Evolutionary conservation across 2,113 vertebrate species (phyloP), one percentile per base, ranked within the genome.

Genomic region (Rhinichthys klamathensis): DNA sequence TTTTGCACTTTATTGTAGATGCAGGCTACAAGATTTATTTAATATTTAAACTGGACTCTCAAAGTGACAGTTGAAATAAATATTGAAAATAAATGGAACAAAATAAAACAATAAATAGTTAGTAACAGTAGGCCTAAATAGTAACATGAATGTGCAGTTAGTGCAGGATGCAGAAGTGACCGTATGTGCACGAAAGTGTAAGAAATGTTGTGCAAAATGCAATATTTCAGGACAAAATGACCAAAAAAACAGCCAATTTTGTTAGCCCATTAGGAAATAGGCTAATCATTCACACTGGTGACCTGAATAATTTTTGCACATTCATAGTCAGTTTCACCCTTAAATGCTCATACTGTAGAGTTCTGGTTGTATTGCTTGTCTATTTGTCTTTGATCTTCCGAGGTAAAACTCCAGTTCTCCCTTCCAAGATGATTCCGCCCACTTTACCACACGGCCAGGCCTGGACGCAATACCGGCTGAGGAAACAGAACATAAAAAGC

Each of bases 361-460:
- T 25, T 5, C 72, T 49, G 44, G 44, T 51, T 27, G 38, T 38
- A 70, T 75, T 51, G 44, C 73, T 27, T 30, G 49, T 92, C 95
- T 95, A 99, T 99, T 99, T 99, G 96, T 97, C 98, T 95, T 97
- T 99, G 93, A 99, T 99, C 91, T 99, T 99, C 93, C 97, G 93
- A 97, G 89, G 90, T 98, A 99, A 95, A 99, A 98, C 91, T 99
- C 98, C 4, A 99, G 91, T 73, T 99, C 98, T 99, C 90, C 97
- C 98, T 82, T 99, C 98, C 85, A 99, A 94, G 85, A 99, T 63
- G 0, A 99, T 99, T 88, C 98, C 98, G 44, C 99, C 97, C 0
- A 97, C 97, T 92, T 97, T 94, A 90, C 98, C 98, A 87, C 98
- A 99, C 93, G 97, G 54, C 98, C 98, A 0, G 98, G 98, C 91